phyloP scores from a whole-genome alignment of 1,140 invertebrate species.

The Metopolophium dirhodum region DNA sequence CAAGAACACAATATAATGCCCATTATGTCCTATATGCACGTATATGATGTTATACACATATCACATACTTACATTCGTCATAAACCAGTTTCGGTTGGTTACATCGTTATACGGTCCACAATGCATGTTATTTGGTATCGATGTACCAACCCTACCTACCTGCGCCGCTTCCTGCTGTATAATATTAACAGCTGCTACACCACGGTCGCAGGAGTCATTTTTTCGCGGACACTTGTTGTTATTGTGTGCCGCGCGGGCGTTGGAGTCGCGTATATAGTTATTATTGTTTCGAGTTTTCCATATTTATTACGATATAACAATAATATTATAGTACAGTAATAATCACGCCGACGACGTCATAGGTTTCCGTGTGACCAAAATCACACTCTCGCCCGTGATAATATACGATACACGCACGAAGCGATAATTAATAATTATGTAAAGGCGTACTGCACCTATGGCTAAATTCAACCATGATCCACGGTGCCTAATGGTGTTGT shows the following conservation, averaged over 20 bases:
- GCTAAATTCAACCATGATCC: too few relatives aligned
- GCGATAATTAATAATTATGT: not conserved
- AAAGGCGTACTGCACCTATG: too few relatives aligned
- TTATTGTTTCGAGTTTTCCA: not conserved
- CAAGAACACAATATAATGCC: not conserved
- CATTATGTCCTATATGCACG: too few relatives aligned
- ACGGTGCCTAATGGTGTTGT: too few relatives aligned
- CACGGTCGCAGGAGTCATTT: not conserved
- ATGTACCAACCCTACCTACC: not conserved
- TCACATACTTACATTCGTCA: not conserved
- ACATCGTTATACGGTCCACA: not conserved
- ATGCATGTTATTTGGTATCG: not conserved
- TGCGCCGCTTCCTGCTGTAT: not conserved
- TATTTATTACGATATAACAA: too few relatives aligned
- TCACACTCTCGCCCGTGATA: not conserved
- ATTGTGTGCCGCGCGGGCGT: too few relatives aligned
- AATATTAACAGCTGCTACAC: too few relatives aligned
- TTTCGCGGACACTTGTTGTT: not conserved
- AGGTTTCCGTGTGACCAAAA: not conserved
- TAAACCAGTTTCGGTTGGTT: not conserved
- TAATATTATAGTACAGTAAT: too few relatives aligned
- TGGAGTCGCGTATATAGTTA: not conserved
- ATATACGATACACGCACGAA: not conserved
- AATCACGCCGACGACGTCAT: not conserved
- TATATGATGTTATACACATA: too few relatives aligned